A percentile compares a stretch with the other conserved stretches of the same genome.
Evolutionary conservation across 2,113 vertebrate genomes (phyloP).

Genomic region (Anolis carolinensis): DNA sequence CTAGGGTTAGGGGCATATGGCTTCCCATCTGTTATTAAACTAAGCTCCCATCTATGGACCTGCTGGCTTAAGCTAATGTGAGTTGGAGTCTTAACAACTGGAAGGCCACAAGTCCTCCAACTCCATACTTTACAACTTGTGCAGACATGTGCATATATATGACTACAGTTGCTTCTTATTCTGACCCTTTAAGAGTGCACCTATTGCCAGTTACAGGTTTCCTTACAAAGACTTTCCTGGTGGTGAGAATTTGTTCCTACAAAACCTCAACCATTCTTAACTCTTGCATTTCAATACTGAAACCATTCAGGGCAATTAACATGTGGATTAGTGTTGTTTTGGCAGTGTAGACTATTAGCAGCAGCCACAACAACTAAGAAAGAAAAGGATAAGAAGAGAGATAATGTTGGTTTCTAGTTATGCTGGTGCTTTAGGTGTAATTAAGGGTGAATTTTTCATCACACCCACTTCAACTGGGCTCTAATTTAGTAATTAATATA

Average conservation of each 20-base stretch:
- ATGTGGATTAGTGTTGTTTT: slow-evolving; percentile 47
- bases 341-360: slow-evolving; percentile 35
- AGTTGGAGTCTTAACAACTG: no score
- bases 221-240: slow-evolving; percentile 31
- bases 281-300: slow-evolving; percentile 53
- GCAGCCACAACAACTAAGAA: slow-evolving; percentile 39
- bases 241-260: slow-evolving; percentile 16
- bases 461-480: background rate
- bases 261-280: background rate
- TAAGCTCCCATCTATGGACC: no score
- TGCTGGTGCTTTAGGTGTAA: slow-evolving; percentile 34
- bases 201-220: background rate
- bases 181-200: background rate
- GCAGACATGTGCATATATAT: background rate
- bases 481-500: slow-evolving; percentile 34
- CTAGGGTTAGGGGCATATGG: no score
- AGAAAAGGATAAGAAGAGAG: slow-evolving; percentile 31
- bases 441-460: slow-evolving; percentile 6
- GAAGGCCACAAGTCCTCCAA: no score
- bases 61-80: no score
- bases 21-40: no score
- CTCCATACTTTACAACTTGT: background rate
- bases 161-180: background rate
- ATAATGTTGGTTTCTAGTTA: slow-evolving; percentile 21
- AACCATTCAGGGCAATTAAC: slow-evolving; percentile 47